Percentiles rank a stretch among this genome's conserved stretches.
phyloP scores from a whole-genome alignment of 2,113 vertebrate genomes.

The Aplodontia rufa region DNA sequence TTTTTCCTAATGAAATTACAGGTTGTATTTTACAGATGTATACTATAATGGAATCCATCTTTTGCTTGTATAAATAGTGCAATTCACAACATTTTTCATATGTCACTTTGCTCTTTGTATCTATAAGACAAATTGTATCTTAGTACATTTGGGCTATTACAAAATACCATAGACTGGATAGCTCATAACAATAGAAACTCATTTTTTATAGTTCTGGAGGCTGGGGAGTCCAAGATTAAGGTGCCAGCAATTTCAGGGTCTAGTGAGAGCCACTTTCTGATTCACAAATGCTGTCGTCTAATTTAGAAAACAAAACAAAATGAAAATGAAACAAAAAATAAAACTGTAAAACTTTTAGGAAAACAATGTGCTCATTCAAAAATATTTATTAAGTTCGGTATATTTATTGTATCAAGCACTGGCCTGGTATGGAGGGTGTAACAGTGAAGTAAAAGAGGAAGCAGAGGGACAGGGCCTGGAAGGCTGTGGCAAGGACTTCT shows the following conservation, averaged over 20 bases:
- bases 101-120: background rate
- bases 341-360: background rate
- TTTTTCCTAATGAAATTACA: background rate
- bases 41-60: background rate
- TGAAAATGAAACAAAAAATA: background rate
- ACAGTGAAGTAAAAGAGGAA: background rate
- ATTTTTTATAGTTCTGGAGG: too few species aligned
- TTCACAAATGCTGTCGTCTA: background rate
- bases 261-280: background rate
- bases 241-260: background rate
- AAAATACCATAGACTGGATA: too few species aligned
- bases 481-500: background rate
- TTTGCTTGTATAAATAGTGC: background rate
- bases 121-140: background rate
- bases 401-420: background rate
- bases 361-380: background rate
- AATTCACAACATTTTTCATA: background rate
- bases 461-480: background rate
- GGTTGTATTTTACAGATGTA: background rate
- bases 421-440: background rate
- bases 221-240: background rate
- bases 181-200: too few species aligned
- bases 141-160: background rate
- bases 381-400: background rate
- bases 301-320: background rate